A percentile compares a stretch with the other conserved stretches of the same genome.
phyloP scores from a whole-genome alignment of 2,113 vertebrate species.

The Mungos mungo region DNA sequence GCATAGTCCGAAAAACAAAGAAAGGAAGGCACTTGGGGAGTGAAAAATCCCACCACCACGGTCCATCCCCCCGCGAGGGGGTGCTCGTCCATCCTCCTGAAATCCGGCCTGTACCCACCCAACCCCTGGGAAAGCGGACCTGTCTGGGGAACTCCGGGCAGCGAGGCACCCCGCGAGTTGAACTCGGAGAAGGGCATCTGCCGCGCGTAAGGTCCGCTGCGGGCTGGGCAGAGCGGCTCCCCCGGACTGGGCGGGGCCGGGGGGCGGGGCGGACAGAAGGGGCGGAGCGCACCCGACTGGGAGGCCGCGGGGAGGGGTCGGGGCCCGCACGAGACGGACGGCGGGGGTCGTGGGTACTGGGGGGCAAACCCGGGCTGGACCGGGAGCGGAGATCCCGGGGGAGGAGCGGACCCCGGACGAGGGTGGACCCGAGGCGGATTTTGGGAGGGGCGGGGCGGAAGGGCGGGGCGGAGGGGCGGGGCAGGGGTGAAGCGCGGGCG shows the following conservation, averaged over 20 bases:
- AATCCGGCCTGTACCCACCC: neutral
- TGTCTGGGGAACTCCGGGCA: neutral
- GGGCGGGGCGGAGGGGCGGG: neutral
- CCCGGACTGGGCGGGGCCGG: neutral
- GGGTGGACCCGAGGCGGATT: accelerated
- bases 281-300: accelerated
- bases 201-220: too few relatives aligned
- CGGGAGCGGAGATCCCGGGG: neutral
- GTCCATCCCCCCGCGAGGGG: accelerated
- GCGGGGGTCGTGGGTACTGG: accelerated
- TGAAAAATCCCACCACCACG: neutral
- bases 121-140: too few relatives aligned
- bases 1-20: neutral
- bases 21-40: neutral
- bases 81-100: neutral
- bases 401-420: neutral
- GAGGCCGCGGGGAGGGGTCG: accelerated
- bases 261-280: neutral
- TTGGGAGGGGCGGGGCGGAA: neutral
- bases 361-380: accelerated
- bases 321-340: accelerated
- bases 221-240: accelerated
- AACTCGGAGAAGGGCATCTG: neutral
- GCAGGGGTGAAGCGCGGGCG: neutral
- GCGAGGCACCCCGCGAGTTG: accelerated